These are phyloP conservation scores for Oncorhynchus nerka DNA, from an alignment of 2,113 vertebrate genomes.

Conservation along the genomic window DNA sequence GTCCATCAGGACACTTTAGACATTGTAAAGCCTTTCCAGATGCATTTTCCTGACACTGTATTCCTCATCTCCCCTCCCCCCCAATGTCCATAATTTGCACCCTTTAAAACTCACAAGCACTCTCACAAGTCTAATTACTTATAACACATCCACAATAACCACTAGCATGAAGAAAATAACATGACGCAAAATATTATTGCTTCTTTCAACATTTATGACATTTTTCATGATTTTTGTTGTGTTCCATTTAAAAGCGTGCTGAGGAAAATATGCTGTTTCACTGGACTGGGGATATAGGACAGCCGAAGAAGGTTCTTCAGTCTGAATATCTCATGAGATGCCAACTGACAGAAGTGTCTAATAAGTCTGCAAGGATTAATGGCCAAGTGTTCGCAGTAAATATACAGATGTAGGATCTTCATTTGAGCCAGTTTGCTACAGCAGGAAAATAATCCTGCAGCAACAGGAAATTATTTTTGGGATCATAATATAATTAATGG, in stretches of 20 bases:
- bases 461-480: too few relatives aligned
- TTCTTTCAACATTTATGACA: neutral
- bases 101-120: neutral
- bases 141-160: neutral
- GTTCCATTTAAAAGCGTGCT: neutral
- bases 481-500: too few relatives aligned
- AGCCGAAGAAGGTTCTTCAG: neutral
- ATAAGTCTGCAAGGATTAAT: conserved; percentile 17
- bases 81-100: neutral
- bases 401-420: neutral
- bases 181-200: neutral
- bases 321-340: neutral
- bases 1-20: neutral
- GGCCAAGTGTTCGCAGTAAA: conserved; percentile 25
- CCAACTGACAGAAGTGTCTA: conserved; percentile 6
- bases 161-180: neutral
- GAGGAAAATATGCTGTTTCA: neutral
- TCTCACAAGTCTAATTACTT: neutral
- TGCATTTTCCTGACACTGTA: neutral
- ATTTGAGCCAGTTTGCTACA: too few relatives aligned
- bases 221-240: neutral
- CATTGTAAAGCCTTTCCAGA: neutral
- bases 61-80: neutral
- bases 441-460: too few relatives aligned
- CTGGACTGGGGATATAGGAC: neutral